Conservation (phyloP, 2,113 vertebrate genomes). For the Trochalopteron elliotii region DNA sequence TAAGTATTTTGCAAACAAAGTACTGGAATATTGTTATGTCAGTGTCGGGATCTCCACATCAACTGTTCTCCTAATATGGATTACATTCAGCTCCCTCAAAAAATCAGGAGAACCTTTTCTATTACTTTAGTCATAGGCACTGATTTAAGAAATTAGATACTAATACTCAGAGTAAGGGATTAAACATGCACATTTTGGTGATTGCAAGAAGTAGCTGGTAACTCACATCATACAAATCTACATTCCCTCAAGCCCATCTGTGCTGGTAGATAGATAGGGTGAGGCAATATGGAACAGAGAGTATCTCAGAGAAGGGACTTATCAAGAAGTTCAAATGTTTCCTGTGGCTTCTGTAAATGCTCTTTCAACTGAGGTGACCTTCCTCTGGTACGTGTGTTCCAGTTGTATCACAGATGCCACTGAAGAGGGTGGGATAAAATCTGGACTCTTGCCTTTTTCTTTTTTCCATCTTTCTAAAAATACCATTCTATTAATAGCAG, state of each 20-base stretch:
- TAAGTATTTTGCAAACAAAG: neutral
- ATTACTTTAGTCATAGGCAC: neutral
- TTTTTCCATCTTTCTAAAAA: slow-evolving; percentile 20
- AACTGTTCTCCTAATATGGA: neutral
- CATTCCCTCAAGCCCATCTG: neutral
- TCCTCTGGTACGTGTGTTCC: neutral
- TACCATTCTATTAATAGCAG: neutral
- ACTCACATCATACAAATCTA: neutral
- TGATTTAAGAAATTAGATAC: neutral
- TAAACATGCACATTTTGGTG: neutral
- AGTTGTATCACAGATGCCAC: neutral
- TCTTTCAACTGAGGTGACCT: neutral
- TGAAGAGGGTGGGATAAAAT: slow-evolving; percentile 6
- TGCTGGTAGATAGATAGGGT: neutral
- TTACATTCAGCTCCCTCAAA: neutral
- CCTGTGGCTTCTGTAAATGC: neutral
- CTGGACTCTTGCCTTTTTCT: neutral
- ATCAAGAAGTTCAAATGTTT: neutral
- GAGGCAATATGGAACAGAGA: neutral
- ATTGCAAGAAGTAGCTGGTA: neutral
- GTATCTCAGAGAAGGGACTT: neutral
- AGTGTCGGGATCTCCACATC: neutral
- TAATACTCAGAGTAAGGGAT: neutral
- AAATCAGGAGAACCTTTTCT: neutral
- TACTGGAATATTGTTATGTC: neutral